Base-by-base conservation (phyloP, 2,888 invertebrate species). In the Cartodere bifasciata region DNA sequence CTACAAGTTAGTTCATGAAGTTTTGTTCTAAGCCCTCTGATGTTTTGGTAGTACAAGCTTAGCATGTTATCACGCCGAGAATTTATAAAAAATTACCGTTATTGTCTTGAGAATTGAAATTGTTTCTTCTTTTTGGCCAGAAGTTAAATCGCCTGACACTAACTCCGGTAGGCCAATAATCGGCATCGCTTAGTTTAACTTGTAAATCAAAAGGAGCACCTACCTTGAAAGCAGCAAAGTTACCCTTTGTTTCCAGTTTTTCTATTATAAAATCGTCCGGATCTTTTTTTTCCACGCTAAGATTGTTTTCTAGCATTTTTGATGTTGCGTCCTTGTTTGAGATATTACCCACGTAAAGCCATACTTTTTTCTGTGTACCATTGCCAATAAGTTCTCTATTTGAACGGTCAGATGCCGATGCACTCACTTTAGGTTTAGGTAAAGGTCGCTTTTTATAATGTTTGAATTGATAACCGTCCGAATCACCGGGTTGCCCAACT, bases 211-310 rank as follows among this genome's bases (percentile, higher is more conserved):
- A 10, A 14, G 14, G 14, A 10, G 16, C 11, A 3, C 26, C 26
- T 4, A 26, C 7, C 11, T 4, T 26, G 15, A 26, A 26, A 14
- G 26, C 15, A 2, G 26, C 15, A 26, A 4, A 14, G n/a, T 13
- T 10, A 10, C 26, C 26, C n/a, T 26, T 26, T 10, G 16, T 26
- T 26, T 3, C 15, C 7, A 26, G 26, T 10, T 26, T 26, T 26
- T 26, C 26, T 3, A 26, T n/a, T 4, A 3, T 26, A 3, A 26
- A 4, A 14, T 26, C 26, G 7, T 5, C 2, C 5, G 4, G 14
- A 16, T 16, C 16, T 16, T 26, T 24, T 24, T 16, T 15, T 5
- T 16, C 3, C 9, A 16, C 15, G 17, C 13, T 13, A 2, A 17
- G 7, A 13, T 27, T 16, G 17, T 16, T 13, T 2, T 12, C 4